Conservation (phyloP, 2,797 vertebrate genomes). For the Darevskia nairensis region DNA sequence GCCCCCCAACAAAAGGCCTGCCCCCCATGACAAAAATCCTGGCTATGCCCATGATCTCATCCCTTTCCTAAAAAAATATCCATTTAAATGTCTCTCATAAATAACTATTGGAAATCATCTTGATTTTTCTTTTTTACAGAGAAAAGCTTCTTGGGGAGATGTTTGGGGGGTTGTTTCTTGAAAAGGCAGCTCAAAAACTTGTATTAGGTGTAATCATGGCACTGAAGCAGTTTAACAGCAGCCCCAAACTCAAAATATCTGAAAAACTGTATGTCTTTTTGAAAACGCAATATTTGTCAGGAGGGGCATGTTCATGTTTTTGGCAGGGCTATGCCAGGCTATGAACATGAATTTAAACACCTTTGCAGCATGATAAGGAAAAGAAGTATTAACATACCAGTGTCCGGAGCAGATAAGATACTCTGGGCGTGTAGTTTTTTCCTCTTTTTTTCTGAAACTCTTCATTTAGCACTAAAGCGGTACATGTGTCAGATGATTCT, state of each 20-base stretch:
- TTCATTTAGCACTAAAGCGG: neutral
- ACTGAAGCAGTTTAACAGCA: neutral
- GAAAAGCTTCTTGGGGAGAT: neutral
- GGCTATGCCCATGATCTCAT: too few species aligned
- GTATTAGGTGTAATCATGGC: neutral
- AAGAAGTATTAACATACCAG: constrained; percentile 36
- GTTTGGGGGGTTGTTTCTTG: neutral
- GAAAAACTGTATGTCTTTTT: neutral
- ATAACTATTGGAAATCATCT: neutral
- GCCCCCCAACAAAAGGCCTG: too few species aligned
- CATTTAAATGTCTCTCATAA: neutral
- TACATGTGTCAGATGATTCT: neutral
- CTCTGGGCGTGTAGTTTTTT: constrained; percentile 27
- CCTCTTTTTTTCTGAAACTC: constrained; percentile 6
- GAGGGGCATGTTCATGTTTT: neutral
- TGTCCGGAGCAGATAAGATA: constrained; percentile 34
- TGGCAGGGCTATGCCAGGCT: neutral
- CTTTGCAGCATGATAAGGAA: constrained; percentile 39
- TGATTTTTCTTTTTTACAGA: neutral
- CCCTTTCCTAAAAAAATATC: neutral
- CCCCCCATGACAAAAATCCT: too few species aligned
- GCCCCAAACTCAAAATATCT: neutral
- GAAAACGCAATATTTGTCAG: neutral
- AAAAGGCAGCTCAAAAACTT: neutral
- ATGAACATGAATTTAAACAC: constrained; percentile 28